A percentile compares a stretch with the other conserved stretches of the same genome.
Conservation (phyloP, 2,888 invertebrate genomes). For the Notocelia uddmanniana region DNA sequence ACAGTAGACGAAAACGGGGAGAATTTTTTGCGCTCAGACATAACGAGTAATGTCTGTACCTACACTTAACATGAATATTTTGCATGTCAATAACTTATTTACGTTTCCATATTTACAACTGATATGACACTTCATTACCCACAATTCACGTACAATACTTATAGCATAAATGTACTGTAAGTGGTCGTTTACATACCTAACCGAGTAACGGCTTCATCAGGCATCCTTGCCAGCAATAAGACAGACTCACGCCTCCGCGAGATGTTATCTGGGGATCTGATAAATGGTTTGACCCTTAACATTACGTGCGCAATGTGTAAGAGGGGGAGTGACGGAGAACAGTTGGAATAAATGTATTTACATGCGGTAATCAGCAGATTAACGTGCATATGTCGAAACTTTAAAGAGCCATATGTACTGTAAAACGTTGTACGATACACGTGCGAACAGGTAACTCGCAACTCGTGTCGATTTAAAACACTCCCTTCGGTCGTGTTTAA, state of each 20-base stretch:
- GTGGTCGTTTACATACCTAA: conserved; percentile 43
- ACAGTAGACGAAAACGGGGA: neutral
- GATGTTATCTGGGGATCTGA: conserved; percentile 40
- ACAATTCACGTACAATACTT: conserved; percentile 18
- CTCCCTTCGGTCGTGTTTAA: too few relatives aligned
- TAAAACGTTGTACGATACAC: too few relatives aligned
- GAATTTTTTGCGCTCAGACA: neutral
- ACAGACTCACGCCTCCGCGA: conserved; percentile 44
- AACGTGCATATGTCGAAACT: too few relatives aligned
- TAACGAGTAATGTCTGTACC: conserved; percentile 5
- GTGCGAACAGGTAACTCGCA: too few relatives aligned
- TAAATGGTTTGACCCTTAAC: conserved; percentile 34
- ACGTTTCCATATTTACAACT: conserved; percentile 21
- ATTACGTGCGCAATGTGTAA: conserved; percentile 21
- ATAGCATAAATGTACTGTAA: conserved; percentile 14
- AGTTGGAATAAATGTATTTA: neutral
- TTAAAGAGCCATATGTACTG: too few relatives aligned
- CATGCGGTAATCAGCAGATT: too few relatives aligned
- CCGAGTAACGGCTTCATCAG: conserved; percentile 55
- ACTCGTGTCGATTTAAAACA: too few relatives aligned
- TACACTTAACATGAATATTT: conserved; percentile 8
- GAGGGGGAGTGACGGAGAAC: neutral
- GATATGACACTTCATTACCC: conserved; percentile 37
- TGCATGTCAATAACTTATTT: conserved; percentile 9
- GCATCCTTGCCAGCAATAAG: conserved; percentile 51